phyloP scores from a whole-genome alignment of 2,797 vertebrate genomes.

The Notamacropus eugenii region DNA sequence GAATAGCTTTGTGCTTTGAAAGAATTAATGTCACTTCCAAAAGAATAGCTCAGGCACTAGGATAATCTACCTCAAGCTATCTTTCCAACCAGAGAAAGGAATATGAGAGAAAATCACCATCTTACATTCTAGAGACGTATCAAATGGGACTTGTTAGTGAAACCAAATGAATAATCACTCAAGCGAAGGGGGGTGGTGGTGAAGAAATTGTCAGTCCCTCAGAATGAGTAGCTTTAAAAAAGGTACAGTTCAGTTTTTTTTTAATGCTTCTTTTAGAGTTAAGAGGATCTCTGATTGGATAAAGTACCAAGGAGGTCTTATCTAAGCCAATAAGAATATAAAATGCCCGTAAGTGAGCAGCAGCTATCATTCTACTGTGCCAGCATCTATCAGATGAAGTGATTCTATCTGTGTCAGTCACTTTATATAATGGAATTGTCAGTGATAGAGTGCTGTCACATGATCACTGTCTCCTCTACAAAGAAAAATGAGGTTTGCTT shows the following conservation, averaged over 20 bases:
- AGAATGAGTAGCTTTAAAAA: neutral
- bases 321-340: neutral
- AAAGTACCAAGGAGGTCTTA: neutral
- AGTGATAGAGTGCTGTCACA: neutral
- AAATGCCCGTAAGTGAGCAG: neutral
- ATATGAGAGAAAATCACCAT: constrained; percentile 19
- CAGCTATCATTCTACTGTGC: neutral
- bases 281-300: constrained; percentile 4
- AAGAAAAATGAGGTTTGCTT: constrained; percentile 39
- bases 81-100: constrained; percentile 17
- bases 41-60: neutral
- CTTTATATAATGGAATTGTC: constrained; percentile 3
- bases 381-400: neutral
- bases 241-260: neutral
- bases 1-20: neutral
- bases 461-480: constrained; percentile 35
- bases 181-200: neutral
- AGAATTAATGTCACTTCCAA: constrained; percentile 7
- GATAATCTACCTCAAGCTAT: constrained; percentile 22
- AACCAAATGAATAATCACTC: constrained; percentile 1
- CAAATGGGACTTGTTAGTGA: constrained; percentile 32
- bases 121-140: constrained; percentile 35
- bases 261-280: neutral
- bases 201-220: neutral
- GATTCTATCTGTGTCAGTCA: neutral